Conservation (phyloP, 1,140 invertebrate species). For the Nasonia longicornis region DNA sequence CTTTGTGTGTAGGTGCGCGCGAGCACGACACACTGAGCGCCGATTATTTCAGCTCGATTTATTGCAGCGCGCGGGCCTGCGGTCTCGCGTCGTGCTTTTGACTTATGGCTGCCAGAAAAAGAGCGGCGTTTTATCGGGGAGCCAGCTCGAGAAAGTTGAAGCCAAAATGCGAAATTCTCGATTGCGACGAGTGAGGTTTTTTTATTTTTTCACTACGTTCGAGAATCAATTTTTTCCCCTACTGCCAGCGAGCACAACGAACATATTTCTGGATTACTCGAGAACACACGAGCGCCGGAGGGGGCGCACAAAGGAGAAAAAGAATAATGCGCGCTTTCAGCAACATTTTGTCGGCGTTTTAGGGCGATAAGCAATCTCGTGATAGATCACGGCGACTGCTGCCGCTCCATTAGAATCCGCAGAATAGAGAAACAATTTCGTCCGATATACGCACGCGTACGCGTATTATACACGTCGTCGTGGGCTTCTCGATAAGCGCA, state of each 20-base stretch:
- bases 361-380: neutral
- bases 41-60: slow-evolving; percentile 41
- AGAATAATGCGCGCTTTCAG: neutral
- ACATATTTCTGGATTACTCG: neutral
- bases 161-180: neutral
- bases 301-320: neutral
- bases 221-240: neutral
- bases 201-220: too few relatives aligned
- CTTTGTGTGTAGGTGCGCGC: neutral
- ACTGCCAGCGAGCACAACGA: neutral
- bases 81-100: neutral
- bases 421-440: slow-evolving; percentile 8
- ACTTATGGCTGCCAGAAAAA: neutral
- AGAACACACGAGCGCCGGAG: too few relatives aligned
- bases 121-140: neutral
- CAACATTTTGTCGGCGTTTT: neutral
- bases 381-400: neutral
- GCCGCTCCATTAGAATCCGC: neutral
- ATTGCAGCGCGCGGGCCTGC: neutral
- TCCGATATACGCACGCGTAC: too few relatives aligned
- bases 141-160: neutral
- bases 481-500: neutral
- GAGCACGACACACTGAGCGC: neutral
- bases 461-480: too few relatives aligned
- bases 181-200: too few relatives aligned